Percentiles rank a stretch among this genome's conserved stretches.
These are phyloP conservation scores for Bugula neritina DNA, from an alignment of 2,888 invertebrate genomes.

Conservation along the genomic window DNA sequence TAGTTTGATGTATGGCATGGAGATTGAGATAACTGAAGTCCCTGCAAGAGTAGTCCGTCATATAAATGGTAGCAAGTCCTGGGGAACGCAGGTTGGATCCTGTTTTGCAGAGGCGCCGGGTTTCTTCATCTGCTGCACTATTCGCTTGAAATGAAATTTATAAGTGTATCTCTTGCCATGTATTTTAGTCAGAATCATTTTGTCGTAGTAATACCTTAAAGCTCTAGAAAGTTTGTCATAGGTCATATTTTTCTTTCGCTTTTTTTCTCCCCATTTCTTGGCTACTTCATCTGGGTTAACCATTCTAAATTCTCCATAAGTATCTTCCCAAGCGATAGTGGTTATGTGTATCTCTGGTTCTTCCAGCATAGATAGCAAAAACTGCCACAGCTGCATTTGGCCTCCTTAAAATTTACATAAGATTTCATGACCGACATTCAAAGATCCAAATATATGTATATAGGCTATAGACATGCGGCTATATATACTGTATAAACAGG, in stretches of 20 bases:
- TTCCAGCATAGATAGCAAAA: slow-evolving; percentile 66
- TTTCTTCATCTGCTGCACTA: slow-evolving; percentile 27
- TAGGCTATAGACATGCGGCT: no score
- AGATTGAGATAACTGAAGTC: no score
- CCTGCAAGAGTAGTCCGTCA: no score
- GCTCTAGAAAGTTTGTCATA: slow-evolving; percentile 49
- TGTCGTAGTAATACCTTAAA: slow-evolving; percentile 52
- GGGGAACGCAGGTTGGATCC: slow-evolving; percentile 22
- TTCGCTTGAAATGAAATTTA: slow-evolving; percentile 35
- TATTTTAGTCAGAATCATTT: slow-evolving; percentile 49
- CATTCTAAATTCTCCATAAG: slow-evolving; percentile 77
- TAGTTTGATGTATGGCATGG: no score
- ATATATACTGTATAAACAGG: no score
- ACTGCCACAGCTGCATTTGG: slow-evolving; percentile 80
- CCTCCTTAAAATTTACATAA: no score
- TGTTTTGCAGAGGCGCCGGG: not conserved
- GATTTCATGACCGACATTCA: no score
- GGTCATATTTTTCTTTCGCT: slow-evolving; percentile 48
- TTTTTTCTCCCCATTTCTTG: slow-evolving; percentile 31
- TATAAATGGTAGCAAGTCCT: slow-evolving; percentile 24
- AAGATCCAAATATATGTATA: no score
- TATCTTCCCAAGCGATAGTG: slow-evolving; percentile 78
- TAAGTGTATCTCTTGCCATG: slow-evolving; percentile 49
- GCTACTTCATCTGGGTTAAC: slow-evolving; percentile 80
- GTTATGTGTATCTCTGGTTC: slow-evolving; percentile 39